phyloP scores from a whole-genome alignment of 2,888 invertebrate species.

The Epistrophe eligans region DNA sequence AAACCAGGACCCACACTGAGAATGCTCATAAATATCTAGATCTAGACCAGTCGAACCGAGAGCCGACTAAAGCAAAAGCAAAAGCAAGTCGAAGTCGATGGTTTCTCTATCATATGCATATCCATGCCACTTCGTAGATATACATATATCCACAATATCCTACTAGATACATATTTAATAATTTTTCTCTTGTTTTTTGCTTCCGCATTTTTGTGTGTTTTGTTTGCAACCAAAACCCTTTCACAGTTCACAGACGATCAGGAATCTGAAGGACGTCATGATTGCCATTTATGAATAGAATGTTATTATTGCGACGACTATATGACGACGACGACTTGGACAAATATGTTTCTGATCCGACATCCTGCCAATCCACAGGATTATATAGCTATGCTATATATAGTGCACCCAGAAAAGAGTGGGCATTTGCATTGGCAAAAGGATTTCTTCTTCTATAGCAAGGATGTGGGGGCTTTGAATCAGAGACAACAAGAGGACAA shows the following conservation, averaged over 20 bases:
- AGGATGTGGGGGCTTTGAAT: constrained; percentile 22
- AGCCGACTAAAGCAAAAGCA: constrained; percentile 34
- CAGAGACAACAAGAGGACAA: constrained; percentile 37
- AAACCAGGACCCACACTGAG: constrained; percentile 72
- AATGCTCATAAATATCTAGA: constrained; percentile 65
- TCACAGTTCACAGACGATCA: constrained; percentile 71
- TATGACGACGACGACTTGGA: constrained; percentile 38
- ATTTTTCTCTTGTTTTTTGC: constrained; percentile 57
- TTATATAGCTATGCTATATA: not conserved
- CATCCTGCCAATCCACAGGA: constrained; percentile 6
- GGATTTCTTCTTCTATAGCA: not conserved
- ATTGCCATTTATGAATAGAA: constrained; percentile 74
- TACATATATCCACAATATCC: not conserved
- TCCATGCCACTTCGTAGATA: too few species aligned
- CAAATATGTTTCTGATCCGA: constrained; percentile 39
- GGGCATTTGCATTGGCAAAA: constrained; percentile 45
- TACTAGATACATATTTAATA: constrained; percentile 66
- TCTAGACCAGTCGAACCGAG: constrained; percentile 28
- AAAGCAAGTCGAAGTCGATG: too few species aligned
- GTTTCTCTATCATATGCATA: constrained; percentile 19
- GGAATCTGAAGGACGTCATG: constrained; percentile 75
- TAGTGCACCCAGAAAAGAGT: not conserved
- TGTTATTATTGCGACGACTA: constrained; percentile 64
- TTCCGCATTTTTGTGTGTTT: constrained; percentile 56
- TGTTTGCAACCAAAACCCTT: constrained; percentile 48